Percentiles rank a stretch among this genome's conserved stretches.
Evolutionary conservation across 1,140 invertebrate genomes (phyloP).

Genomic region (Helicoverpa zea): DNA sequence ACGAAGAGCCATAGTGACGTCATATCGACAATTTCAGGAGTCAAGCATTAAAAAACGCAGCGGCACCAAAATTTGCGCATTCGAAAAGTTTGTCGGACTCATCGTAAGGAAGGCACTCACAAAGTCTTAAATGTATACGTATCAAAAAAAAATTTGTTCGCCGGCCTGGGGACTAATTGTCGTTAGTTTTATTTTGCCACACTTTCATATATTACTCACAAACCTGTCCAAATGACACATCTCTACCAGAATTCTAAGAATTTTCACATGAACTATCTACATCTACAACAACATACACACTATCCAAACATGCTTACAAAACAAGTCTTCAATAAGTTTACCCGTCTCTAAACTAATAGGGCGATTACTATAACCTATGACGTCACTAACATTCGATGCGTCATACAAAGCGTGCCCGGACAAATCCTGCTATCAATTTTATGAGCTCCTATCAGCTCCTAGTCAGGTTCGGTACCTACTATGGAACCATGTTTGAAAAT

Average conservation of each 20-base stretch:
- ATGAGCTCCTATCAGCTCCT: constrained; percentile 29
- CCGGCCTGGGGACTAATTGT: no score
- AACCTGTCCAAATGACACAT: neutral
- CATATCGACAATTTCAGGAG: no score
- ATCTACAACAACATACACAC: neutral
- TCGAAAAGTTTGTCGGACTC: no score
- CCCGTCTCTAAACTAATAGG: constrained; percentile 39
- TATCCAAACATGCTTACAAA: constrained; percentile 16
- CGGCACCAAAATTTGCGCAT: no score
- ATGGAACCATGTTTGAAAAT: neutral
- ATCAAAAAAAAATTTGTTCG: no score
- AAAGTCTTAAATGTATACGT: no score
- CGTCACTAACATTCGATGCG: constrained; percentile 33
- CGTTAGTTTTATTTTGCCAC: neutral
- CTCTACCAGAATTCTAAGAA: no score
- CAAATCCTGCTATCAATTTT: constrained; percentile 48
- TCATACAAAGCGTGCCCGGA: constrained; percentile 42
- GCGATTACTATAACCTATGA: constrained; percentile 43
- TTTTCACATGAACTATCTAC: no score
- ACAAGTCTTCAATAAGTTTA: constrained; percentile 20
- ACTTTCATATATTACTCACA: neutral
- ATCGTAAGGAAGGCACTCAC: no score
- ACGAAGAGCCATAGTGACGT: no score
- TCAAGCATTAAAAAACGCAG: no score
- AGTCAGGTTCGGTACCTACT: constrained; percentile 14